A percentile compares a stretch with the other conserved stretches of the same genome.
Conservation (phyloP, 2,113 vertebrate genomes). For the Otocyon megalotis region DNA sequence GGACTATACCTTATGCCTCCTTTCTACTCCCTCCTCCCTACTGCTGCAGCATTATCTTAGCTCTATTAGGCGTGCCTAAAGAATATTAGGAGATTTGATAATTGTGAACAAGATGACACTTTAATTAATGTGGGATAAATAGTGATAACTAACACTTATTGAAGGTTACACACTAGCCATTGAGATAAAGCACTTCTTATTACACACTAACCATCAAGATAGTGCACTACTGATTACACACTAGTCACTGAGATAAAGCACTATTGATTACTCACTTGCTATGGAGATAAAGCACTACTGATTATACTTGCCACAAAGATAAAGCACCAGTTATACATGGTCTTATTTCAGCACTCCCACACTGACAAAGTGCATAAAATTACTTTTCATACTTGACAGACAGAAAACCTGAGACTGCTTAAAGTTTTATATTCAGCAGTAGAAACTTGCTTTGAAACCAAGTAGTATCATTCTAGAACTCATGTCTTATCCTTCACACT, state of each 20-base stretch:
- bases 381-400: conserved; percentile 13
- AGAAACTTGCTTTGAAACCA: not conserved
- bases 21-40: not conserved
- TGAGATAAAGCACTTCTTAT: not conserved
- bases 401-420: not conserved
- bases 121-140: not conserved
- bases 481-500: not conserved
- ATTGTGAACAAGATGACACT: not conserved
- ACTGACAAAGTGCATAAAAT: not conserved
- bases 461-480: not conserved
- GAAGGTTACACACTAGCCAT: not conserved
- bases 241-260: not conserved
- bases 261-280: not conserved
- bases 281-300: not conserved
- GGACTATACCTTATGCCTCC: not conserved
- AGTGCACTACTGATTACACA: not conserved
- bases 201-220: too few species aligned
- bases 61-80: not conserved
- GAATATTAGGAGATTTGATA: not conserved
- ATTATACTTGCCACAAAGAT: not conserved
- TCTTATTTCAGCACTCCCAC: not conserved
- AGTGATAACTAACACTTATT: conserved; percentile 15
- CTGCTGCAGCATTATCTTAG: not conserved
- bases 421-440: not conserved
- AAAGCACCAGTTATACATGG: not conserved